Base-by-base conservation (phyloP, 1,140 invertebrate species). In the Olivierus martensii region DNA sequence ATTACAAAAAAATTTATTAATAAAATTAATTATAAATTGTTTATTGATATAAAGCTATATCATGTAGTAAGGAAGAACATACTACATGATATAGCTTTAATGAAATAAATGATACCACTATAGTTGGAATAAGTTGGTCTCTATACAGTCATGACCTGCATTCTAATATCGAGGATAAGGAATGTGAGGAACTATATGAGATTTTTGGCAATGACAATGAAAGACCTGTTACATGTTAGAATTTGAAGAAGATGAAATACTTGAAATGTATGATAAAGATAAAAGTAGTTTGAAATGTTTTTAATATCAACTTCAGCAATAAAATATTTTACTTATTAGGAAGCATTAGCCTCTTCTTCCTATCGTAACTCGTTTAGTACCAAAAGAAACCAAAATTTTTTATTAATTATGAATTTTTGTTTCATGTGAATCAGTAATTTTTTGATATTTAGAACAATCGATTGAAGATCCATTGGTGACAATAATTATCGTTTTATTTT, bases 141-240 rank as follows among this genome's bases (percentile, higher is more conserved):
- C 61, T 92, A 48, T 75, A 87, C 46, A 80, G 83, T 58, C 67
- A 92, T 56, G 75, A 87, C 0, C 65, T 80, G 37, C 75, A 84
- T 63, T 85, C 81, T 17, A 74, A 86, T n/a, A 76, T 88, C 2
- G 87, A 91, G 61, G 75, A 70, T 47, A 82, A 80, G 67, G 83
- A 83, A 0, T 81, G 84, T 54, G 73, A 77, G 42, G 87, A 92
- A 73, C 79, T 92, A 53, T 84, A 88, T 61, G 63, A 36, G 2
- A 63, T 69, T 17, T 65, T 67, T 48, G 64, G 60, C 2, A 46
- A 59, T 17, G 64, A 67, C 61, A 51, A 51, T 0, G 58, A 66
- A 21, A 49, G 63, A 15, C 53, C 56, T 6, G 60, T 51, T 1
- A 79, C 75, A 0, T 69, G 75, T 58, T 76, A 81, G 46, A 81